phyloP scores from a whole-genome alignment of 2,888 invertebrate species.

The Drosophila suboccidentalis region DNA sequence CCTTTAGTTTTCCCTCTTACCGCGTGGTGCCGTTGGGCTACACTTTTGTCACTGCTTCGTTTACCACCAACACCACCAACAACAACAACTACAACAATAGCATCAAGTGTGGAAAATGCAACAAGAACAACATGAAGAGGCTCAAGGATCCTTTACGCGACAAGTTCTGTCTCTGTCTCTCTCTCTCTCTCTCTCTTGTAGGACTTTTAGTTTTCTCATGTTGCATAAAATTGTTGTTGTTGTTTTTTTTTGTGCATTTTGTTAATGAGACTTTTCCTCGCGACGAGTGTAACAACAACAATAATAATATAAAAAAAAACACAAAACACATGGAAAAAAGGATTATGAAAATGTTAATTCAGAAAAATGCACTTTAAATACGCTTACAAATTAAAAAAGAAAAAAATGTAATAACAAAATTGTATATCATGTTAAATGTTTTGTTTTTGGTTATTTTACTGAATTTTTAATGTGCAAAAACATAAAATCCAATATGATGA shows the following conservation, averaged over 20 bases:
- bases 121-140: slow-evolving; percentile 43
- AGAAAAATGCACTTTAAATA: neutral
- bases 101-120: slow-evolving; percentile 31
- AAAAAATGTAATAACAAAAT: neutral
- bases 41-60: slow-evolving; percentile 48
- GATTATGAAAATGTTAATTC: neutral
- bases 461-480: neutral
- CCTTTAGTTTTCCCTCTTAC: neutral
- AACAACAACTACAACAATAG: slow-evolving; percentile 16
- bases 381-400: neutral
- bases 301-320: slow-evolving; percentile 18
- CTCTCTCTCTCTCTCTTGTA: slow-evolving; percentile 7
- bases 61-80: slow-evolving; percentile 18
- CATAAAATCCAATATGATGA: neutral
- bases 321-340: neutral
- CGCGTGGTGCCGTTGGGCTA: slow-evolving; percentile 20
- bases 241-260: slow-evolving; percentile 56
- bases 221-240: slow-evolving; percentile 27
- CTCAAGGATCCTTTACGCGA: slow-evolving; percentile 57
- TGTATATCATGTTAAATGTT: neutral
- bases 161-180: slow-evolving; percentile 30
- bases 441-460: neutral
- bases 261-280: slow-evolving; percentile 59
- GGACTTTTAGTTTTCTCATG: slow-evolving; percentile 39
- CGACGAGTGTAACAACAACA: slow-evolving; percentile 31